Evolutionary conservation across 2,888 invertebrate genomes (phyloP), one percentile per base, ranked within the genome.

Genomic region (Erebia aethiops): DNA sequence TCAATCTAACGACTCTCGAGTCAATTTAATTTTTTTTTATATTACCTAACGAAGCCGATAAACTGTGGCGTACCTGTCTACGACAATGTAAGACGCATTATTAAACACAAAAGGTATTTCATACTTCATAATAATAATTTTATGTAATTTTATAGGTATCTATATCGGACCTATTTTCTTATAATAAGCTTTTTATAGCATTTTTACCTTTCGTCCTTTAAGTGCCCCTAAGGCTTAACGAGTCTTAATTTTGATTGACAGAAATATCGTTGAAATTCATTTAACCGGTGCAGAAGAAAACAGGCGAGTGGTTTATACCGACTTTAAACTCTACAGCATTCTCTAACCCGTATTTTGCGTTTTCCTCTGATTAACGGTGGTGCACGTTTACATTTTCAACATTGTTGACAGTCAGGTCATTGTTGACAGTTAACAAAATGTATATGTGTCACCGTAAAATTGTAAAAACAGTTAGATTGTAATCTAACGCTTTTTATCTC

Each of bases 241-340:
- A 66, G 56, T 57, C 18, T 64, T 63, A 35, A 58, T 70, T 84
- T 86, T 82, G 74, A 82, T 83, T 79, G 77, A 83, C 92, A 92
- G 92, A 88, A 91, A 91, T 84, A 89, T 91, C 79, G 78, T 89
- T 84, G 91, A 90, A 77, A 87, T 92, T 77, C 84, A 84, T 81
- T 80, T 90, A 78, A 83, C 81, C 76, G 84, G 78, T 72, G 79
- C 81, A 72, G 82, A 77, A 74, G 82, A 80, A 54, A 84, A 83
- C 82, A 90, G 91, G 91, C 91, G 90, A 92, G 91, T 91, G 82
- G 67, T 61, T 54, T 46, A 60, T 18, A 7, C 3, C 7, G 11
- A 18, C 4, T 16, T 18, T 54, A 10, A 54, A 54, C 16, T 18
- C 54, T 54, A n/a, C 14, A 49, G 62, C 62, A 62, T 62, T 26